Evolutionary conservation across 2,113 vertebrate species (phyloP).

Genomic region (Geococcyx californianus): DNA sequence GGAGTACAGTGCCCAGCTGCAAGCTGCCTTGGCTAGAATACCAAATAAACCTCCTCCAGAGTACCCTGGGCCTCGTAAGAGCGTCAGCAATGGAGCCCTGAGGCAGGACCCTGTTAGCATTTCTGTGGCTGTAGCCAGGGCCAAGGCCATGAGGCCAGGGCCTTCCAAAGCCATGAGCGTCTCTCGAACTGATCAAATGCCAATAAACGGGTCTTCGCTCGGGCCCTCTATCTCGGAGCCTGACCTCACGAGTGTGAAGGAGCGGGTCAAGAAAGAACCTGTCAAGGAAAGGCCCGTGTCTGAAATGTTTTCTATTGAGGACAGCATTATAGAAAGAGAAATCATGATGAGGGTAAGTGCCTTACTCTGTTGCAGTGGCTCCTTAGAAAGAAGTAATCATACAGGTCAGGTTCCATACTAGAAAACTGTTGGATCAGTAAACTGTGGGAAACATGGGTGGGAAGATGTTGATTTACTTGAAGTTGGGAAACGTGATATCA

Average conservation of each 20-base stretch:
- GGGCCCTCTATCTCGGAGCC: constrained; percentile 96
- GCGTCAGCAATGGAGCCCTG: constrained; percentile 79
- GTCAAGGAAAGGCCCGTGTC: constrained; percentile 96
- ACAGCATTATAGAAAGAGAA: constrained; percentile 96
- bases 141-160: constrained; percentile 67
- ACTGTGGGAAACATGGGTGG: not conserved
- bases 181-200: constrained; percentile 84
- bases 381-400: not conserved
- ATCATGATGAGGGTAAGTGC: constrained; percentile 90
- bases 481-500: not conserved
- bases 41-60: constrained; percentile 95
- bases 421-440: not conserved
- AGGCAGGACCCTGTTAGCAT: constrained; percentile 70
- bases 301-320: constrained; percentile 95
- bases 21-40: constrained; percentile 92
- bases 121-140: constrained; percentile 68
- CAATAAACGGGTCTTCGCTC: constrained; percentile 83
- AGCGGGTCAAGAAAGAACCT: constrained; percentile 92
- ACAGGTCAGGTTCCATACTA: not conserved
- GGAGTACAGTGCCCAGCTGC: constrained; percentile 89
- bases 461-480: not conserved
- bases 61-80: constrained; percentile 89
- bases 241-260: constrained; percentile 94
- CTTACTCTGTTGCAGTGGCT: not conserved
- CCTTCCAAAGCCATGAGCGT: constrained; percentile 79